Evolutionary conservation across 1,140 invertebrate genomes (phyloP), one percentile per base, ranked within the genome.

Genomic region (Mamestra configurata): DNA sequence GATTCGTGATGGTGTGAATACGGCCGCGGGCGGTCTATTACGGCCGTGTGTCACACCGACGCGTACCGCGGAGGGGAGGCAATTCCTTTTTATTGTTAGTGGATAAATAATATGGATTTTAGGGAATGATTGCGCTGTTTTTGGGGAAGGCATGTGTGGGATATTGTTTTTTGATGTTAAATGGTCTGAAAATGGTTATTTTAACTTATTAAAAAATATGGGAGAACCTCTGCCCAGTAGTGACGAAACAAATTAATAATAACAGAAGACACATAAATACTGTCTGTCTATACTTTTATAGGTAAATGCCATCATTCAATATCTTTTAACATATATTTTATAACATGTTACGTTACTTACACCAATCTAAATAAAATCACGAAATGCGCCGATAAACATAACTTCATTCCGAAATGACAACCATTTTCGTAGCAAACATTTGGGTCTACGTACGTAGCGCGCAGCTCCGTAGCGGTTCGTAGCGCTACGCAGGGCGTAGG

Each of bases 1-100:
- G 75, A 84, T 81, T 82, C 68, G 64, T 79, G 73, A 72, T 59
- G n/a, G 73, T 71, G 68, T 71, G 46, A 71, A 71, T 71, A 46
- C 46, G 46, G 46, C 68, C 46, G 53, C 31, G 40, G 61, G 72
- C 70, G 79, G 79, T 80, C 79, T 70, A 76, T 80, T 70, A 80
- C 40, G 49, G 18, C 51, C 71, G 31, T 40, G 31, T 55, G 15
- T 57, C 71, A 73, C 71, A 57, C 53, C 31, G 35, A 51, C 53
- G 66, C 72, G 31, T 51, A 37, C 15, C 57, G 15, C 35, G 4
- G 4, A 57, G 64, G 66, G 24, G 31, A 79, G 27, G 59, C 37
- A 59, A 72, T 76, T 75, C 64, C 66, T 61, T 80, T 76, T 76
- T 73, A 73, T 40, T 73, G 71, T 73, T 40, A 57, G 51, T 43